Evolutionary conservation across 2,888 invertebrate species (phyloP), one percentile per base, ranked within the genome.

Genomic region (Monochamus alternatus): DNA sequence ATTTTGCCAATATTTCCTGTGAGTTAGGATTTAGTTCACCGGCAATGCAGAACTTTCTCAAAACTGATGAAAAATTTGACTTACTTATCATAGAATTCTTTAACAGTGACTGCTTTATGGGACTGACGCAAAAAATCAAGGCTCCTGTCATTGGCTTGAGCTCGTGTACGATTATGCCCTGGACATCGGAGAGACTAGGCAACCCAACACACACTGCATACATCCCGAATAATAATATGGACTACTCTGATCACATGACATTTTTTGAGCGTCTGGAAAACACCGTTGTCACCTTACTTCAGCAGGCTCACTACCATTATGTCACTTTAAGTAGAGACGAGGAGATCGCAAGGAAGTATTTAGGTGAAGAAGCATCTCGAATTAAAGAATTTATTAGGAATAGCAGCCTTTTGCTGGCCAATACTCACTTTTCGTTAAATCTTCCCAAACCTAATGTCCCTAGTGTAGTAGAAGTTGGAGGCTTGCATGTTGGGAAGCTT

Each of bases 101-200:
- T 83, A 93, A 93, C 80, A 91, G 91, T 74, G 93, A 95, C 83
- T 94, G 95, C 84, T 92, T 92, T 86, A 87, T 94, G 77, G 93
- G 91, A 1, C 86, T 95, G 32, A 92, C 92, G 0, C 89, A 93
- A 83, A 91, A 92, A 80, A 89, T 94, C 12, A 87, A 91, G 60
- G 92, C 92, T 0, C 94, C 94, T 0, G 91, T 84, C 62, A 90
- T 92, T 65, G 90, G 90, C 2, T 85, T 92, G 64, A 89, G 89
- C 2, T 90, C 92, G 4, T 66, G 70, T 14, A 73, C 89, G 1
- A 75, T 91, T 72, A 84, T 91, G 80, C 90, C 91, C 0, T 91
- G 90, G 89, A 85, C 88, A 3, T 89, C 89, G 73, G 82, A 86
- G 2, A 86, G 90, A 64, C 84, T 91, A 55, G 91, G 90, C 0